A percentile compares a stretch with the other conserved stretches of the same genome.
Conservation (phyloP, 2,113 vertebrate genomes). For the Argyrosomus japonicus region DNA sequence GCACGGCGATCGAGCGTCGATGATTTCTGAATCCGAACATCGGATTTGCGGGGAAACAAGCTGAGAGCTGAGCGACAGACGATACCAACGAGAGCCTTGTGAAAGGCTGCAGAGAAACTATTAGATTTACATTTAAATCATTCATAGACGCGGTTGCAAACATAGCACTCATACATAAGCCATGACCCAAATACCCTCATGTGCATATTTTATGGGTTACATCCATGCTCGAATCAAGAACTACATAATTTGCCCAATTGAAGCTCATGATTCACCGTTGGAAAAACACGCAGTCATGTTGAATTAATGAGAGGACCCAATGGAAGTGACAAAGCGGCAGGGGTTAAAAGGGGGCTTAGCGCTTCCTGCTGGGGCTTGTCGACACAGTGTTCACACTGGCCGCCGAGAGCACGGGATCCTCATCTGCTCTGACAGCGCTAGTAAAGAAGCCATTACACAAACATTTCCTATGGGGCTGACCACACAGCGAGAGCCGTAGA, state of each 20-base stretch:
- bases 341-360: slow-evolving; percentile 69
- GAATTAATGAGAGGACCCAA: slow-evolving; percentile 64
- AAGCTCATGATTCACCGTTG: slow-evolving; percentile 36
- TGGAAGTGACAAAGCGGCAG: slow-evolving; percentile 57
- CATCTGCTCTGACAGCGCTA: slow-evolving; percentile 73
- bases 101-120: slow-evolving; percentile 22
- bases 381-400: slow-evolving; percentile 46
- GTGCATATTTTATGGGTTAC: slow-evolving; percentile 62
- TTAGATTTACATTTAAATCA: slow-evolving; percentile 55
- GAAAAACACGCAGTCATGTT: slow-evolving; percentile 50
- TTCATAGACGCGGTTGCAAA: slow-evolving; percentile 49
- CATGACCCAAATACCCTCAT: slow-evolving; percentile 34
- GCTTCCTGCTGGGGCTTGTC: slow-evolving; percentile 65
- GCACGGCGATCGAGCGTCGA: slow-evolving; percentile 9
- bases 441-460: slow-evolving; percentile 76
- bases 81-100: background rate
- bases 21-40: background rate
- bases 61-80: background rate
- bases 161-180: slow-evolving; percentile 59
- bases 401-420: slow-evolving; percentile 60
- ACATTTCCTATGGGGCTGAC: slow-evolving; percentile 74
- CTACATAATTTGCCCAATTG: background rate
- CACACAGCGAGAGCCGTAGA: slow-evolving; percentile 65
- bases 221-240: slow-evolving; percentile 30
- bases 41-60: slow-evolving; percentile 1